Base-by-base conservation (phyloP, 1,140 invertebrate genomes). In the Conus betulinus region DNA sequence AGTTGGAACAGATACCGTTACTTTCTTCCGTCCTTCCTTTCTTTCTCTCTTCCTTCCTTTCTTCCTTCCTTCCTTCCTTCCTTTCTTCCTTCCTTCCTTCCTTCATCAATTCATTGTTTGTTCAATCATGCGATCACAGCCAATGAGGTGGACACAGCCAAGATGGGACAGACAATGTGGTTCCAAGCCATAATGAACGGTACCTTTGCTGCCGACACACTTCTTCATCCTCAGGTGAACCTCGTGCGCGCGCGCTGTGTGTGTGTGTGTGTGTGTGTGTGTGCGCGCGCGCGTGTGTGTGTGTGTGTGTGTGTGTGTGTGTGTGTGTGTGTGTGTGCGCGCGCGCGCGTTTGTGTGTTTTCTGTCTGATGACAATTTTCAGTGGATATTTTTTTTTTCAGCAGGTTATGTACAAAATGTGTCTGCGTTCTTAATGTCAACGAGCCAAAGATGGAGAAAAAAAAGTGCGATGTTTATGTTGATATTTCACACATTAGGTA, bases 131-230 rank as follows among this genome's bases (percentile, higher is more conserved):
- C 39, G 39, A 17, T 63, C 84, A 23, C 89, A 91, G 91, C 87
- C 67, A 91, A 92, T 83, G 83, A 85, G 63, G 57, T 92, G 20
- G 89, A 88, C 53, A 84, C 85, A 20, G 87, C 91, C 23, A 87
- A 87, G 10, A 63, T 90, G 17, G 63, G 88, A 8, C 89, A 90
- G 79, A 82, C 85, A 8, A 88, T 90, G 20, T 87, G 89, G 71
- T 92, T 94, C 63, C 94, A 94, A 88, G 91, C 92, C 10, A 88
- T 95, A 15, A 83, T 93, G 85, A 98, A 98, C 94, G 98, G 97
- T 8, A 97, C 97, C 2, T 98, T 98, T 93, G 98, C 98, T 76
- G 98, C 98, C 15, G 98, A 98, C 93, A 97, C 97, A n/a, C 5
- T 98, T 98, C 96, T 98, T 98, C 95, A 97, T 98, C 3, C 89